A percentile compares a stretch with the other conserved stretches of the same genome.
These are phyloP conservation scores for Mechanitis mazaeus DNA, from an alignment of 2,888 invertebrate species.

Conservation along the genomic window DNA sequence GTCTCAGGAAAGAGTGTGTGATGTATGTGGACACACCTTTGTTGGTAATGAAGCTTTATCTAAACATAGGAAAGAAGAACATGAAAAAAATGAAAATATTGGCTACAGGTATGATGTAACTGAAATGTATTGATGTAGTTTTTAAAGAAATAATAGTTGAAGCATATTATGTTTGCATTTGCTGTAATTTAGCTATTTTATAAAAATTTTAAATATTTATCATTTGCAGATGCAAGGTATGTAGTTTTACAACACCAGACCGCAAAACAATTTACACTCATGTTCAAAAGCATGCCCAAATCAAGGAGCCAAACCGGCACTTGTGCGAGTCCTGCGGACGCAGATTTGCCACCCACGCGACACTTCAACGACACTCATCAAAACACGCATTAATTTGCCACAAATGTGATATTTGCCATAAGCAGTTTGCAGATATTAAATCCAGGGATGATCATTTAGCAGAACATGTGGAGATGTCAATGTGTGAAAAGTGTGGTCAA, in stretches of 20 bases:
- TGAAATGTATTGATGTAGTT: conserved; percentile 23
- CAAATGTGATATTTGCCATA: conserved; percentile 41
- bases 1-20: conserved; percentile 51
- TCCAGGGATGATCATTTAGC: conserved; percentile 43
- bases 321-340: conserved; percentile 66
- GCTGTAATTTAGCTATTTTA: background rate
- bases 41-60: conserved; percentile 46
- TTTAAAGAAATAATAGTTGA: background rate
- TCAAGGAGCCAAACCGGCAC: conserved; percentile 43
- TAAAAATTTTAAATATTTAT: background rate
- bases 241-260: conserved; percentile 73
- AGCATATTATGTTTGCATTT: conserved; percentile 30
- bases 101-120: conserved; percentile 44
- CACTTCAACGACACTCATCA: conserved; percentile 50
- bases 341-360: conserved; percentile 54
- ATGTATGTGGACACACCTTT: conserved; percentile 57
- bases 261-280: conserved; percentile 77
- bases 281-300: conserved; percentile 69
- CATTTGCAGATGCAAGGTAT: conserved; percentile 74
- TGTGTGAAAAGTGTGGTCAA: conserved; percentile 66
- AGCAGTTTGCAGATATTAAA: conserved; percentile 40
- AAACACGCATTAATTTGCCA: conserved; percentile 48
- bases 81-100: conserved; percentile 43
- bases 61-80: conserved; percentile 53
- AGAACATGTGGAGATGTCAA: conserved; percentile 47